These are phyloP conservation scores for Leptonema lineaticorne DNA, from an alignment of 1,140 invertebrate genomes.

Conservation along the genomic window DNA sequence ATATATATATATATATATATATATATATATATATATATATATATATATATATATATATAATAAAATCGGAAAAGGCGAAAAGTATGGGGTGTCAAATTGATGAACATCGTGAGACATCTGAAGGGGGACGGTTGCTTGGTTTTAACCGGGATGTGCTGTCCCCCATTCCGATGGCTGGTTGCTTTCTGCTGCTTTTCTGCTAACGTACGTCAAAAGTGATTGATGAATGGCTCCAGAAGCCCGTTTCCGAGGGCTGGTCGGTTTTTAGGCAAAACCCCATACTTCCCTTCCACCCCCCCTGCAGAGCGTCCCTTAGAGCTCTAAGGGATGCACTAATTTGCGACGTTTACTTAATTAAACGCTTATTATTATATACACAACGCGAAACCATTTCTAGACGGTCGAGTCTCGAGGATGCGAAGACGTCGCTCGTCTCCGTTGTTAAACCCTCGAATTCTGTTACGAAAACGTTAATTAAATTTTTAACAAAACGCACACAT, in stretches of 20 bases:
- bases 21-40: too few relatives aligned
- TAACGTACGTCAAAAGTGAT: slow-evolving; percentile 39
- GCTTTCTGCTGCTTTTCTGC: slow-evolving; percentile 21
- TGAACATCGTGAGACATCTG: slow-evolving; percentile 17
- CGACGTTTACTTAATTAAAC: slow-evolving; percentile 31
- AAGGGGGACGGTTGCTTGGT: slow-evolving; percentile 1
- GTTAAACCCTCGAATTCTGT: too few relatives aligned
- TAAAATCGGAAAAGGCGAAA: too few relatives aligned
- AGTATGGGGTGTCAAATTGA: slow-evolving; percentile 21
- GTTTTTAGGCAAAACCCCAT: background rate
- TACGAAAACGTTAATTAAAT: too few relatives aligned
- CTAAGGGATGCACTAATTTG: slow-evolving; percentile 27
- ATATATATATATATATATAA: too few relatives aligned
- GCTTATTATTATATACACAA: slow-evolving; percentile 28
- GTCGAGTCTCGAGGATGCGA: too few relatives aligned
- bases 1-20: too few relatives aligned
- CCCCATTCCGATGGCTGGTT: slow-evolving; percentile 4
- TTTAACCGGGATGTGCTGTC: background rate
- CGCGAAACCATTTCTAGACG: too few relatives aligned
- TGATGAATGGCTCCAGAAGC: slow-evolving; percentile 32
- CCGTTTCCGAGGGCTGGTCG: background rate
- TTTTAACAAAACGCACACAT: too few relatives aligned
- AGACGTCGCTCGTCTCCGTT: too few relatives aligned
- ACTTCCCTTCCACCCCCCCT: background rate
- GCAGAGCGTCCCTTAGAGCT: background rate